Evolutionary conservation across 2,797 vertebrate genomes (phyloP).

Genomic region (Poeciliopsis infans): DNA sequence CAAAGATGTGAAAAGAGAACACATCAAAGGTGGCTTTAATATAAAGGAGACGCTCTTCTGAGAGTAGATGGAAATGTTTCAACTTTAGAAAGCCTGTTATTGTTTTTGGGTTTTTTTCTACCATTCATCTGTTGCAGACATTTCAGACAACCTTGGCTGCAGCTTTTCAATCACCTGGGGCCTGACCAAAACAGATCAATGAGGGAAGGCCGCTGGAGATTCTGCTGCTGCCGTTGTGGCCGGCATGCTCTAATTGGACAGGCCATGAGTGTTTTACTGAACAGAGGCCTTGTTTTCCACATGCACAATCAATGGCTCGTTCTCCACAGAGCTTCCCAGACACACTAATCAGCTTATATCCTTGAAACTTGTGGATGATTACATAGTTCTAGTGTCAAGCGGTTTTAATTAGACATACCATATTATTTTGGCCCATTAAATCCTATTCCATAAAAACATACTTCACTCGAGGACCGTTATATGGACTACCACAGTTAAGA

Average conservation of each 20-base stretch:
- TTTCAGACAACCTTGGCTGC: conserved; percentile 37
- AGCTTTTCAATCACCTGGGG: conserved; percentile 52
- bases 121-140: conserved; percentile 10
- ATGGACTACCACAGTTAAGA: not conserved
- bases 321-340: conserved; percentile 31
- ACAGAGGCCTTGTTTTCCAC: conserved; percentile 44
- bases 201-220: conserved; percentile 51
- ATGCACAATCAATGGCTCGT: conserved; percentile 59
- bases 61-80: conserved; percentile 20
- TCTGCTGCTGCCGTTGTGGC: conserved; percentile 45
- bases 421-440: conserved; percentile 16
- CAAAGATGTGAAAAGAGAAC: not conserved
- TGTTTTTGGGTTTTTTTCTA: not conserved
- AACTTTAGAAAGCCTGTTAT: not conserved
- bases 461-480: not conserved
- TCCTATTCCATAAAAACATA: not conserved
- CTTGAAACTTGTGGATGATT: conserved; percentile 46
- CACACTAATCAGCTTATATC: conserved; percentile 39
- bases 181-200: conserved; percentile 58
- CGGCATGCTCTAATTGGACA: conserved; percentile 59
- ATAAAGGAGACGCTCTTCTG: conserved; percentile 29
- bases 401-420: conserved; percentile 43
- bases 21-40: conserved; percentile 33
- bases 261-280: conserved; percentile 64
- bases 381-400: conserved; percentile 44